Evolutionary conservation across 2,113 vertebrate genomes (phyloP), one percentile per base, ranked within the genome.

Genomic region (Paratilapia polleni): DNA sequence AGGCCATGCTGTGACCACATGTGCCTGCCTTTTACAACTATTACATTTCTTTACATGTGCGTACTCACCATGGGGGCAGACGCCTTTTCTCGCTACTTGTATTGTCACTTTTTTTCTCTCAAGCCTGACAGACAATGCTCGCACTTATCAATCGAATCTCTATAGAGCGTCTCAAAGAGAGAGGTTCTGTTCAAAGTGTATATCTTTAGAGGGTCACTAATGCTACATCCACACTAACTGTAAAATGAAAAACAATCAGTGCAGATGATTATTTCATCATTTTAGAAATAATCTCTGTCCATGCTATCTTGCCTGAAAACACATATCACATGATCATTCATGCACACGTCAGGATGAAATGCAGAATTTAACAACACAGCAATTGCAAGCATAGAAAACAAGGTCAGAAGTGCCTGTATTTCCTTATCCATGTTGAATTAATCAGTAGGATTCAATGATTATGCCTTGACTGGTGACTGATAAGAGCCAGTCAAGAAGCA

Each of bases 31-130:
- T 89, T 93, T 88, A 88, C 85, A 84, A 87, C 86, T 73, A 86
- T 89, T 88, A 73, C 80, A 87, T 85, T 85, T 92, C 83, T 87
- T 83, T 88, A 80, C 36, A 19, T 83, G 80, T 83, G 59, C 8
- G 0, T 19, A 61, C 81, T 87, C 68, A 75, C 64, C 60, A 34
- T 80, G 74, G 86, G 15, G 34, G 88, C 86, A 59, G 89, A 89
- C 76, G 78, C 63, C 34, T 79, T 70, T 56, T 85, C 24, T 61
- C 12, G 11, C 43, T 59, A 54, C 58, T 81, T 79, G 54, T 36
- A 64, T 43, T 76, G 80, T 58, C 77, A 77, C 36, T 80, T 83
- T 75, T 91, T 87, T 77, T 91, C 86, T 31, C 52, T 62, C 22
- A 36, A 81, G 15, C 68, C 63, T 78, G 84, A 88, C 62, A 79